A percentile compares a stretch with the other conserved stretches of the same genome.
phyloP scores from a whole-genome alignment of 2,888 invertebrate species.

The Patella pellucida region DNA sequence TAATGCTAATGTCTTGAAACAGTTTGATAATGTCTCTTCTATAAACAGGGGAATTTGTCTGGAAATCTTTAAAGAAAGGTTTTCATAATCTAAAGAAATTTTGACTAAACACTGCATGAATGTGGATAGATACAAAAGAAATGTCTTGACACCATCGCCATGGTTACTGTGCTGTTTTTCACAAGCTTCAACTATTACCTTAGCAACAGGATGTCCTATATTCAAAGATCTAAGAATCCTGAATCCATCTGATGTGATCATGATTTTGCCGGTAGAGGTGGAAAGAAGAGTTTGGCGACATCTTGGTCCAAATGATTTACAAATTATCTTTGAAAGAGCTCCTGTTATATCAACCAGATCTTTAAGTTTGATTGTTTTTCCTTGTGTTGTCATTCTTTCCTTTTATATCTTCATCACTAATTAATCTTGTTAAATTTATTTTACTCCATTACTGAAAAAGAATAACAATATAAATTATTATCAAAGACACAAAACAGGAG shows the following conservation, averaged over 20 bases:
- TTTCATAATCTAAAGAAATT: not conserved
- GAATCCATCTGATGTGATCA: conserved; percentile 45
- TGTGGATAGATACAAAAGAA: conserved; percentile 42
- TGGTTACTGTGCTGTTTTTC: conserved; percentile 29
- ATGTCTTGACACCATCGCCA: conserved; percentile 49
- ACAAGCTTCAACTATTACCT: conserved; percentile 40
- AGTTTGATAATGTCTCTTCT: conserved; percentile 15
- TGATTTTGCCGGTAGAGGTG: conserved; percentile 43
- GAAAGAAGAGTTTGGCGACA: conserved; percentile 47
- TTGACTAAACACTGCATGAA: conserved; percentile 29
- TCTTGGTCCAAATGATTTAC: conserved; percentile 51
- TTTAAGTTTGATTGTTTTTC: not conserved
- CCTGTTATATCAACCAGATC: conserved; percentile 21
- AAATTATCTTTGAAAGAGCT: conserved; percentile 34
- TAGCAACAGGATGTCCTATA: conserved; percentile 53
- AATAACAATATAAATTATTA: not conserved
- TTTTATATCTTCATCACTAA: not conserved
- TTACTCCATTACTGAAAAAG: too few species aligned
- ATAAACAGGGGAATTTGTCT: conserved; percentile 17
- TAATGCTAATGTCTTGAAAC: conserved; percentile 1
- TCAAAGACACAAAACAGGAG: not conserved
- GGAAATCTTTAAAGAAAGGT: not conserved
- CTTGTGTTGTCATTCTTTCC: too few species aligned
- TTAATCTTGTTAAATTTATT: not conserved
- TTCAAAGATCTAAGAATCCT: conserved; percentile 48